Evolutionary conservation across 2,113 vertebrate genomes (phyloP).

Genomic region (Brevimyrus niger): DNA sequence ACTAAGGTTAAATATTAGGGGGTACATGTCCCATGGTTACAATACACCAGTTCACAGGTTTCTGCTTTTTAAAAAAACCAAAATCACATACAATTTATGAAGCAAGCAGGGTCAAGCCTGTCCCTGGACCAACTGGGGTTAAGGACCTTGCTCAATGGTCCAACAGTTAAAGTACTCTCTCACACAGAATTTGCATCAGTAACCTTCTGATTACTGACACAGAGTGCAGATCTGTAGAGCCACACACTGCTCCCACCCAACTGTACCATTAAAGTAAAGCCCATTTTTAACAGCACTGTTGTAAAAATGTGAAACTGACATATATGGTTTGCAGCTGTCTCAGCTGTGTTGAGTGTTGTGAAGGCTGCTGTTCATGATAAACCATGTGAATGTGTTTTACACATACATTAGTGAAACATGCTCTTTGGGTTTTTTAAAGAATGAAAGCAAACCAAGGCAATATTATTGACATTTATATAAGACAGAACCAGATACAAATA

Average conservation of each 20-base stretch:
- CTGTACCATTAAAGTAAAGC: neutral
- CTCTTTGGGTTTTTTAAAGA: neutral
- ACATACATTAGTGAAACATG: neutral
- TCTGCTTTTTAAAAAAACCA: neutral
- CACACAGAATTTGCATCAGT: neutral
- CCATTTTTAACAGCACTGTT: neutral
- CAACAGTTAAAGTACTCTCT: neutral
- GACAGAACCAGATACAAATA: neutral
- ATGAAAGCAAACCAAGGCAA: neutral
- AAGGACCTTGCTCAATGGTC: neutral
- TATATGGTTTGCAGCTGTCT: neutral
- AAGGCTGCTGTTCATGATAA: neutral
- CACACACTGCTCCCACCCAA: neutral
- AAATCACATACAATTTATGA: neutral
- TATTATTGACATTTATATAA: neutral
- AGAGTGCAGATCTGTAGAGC: neutral
- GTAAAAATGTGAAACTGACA: neutral
- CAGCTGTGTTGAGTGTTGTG: neutral
- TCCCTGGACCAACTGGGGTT: neutral
- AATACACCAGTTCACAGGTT: neutral
- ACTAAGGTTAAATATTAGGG: neutral
- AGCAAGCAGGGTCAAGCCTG: neutral
- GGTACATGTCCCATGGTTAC: neutral
- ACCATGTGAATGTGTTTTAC: neutral
- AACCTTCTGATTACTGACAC: neutral